Conservation (phyloP, 2,113 vertebrate genomes). For the Thalassarche chlororhynchos region DNA sequence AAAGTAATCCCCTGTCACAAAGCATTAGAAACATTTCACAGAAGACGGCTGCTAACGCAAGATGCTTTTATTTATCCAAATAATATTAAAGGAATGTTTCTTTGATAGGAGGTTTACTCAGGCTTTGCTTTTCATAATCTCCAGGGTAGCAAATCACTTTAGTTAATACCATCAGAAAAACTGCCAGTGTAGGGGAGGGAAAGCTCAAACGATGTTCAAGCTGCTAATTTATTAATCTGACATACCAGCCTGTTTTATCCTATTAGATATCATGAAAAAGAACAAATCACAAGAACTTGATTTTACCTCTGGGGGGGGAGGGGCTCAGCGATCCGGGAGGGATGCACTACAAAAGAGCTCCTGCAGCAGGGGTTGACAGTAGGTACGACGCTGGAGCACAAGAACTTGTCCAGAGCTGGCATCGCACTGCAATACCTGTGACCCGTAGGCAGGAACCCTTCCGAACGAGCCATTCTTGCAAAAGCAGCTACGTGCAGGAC, state of each 20-base stretch:
- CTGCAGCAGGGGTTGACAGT: neutral
- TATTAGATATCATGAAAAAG: neutral
- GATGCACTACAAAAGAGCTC: neutral
- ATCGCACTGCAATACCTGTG: conserved; percentile 57
- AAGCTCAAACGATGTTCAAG: neutral
- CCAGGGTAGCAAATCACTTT: neutral
- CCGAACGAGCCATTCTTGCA: neutral
- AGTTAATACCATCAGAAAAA: neutral
- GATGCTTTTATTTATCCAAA: neutral
- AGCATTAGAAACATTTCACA: neutral
- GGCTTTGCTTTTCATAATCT: neutral
- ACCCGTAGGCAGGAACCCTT: neutral
- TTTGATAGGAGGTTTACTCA: neutral
- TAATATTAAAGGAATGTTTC: neutral
- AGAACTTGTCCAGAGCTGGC: neutral
- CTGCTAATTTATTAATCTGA: neutral
- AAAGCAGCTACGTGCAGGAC: conserved; percentile 24
- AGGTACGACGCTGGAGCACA: neutral
- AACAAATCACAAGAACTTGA: neutral
- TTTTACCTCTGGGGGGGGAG: conserved; percentile 50
- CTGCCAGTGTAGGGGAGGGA: neutral
- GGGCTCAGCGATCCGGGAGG: neutral
- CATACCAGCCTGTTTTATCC: neutral
- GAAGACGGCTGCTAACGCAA: neutral
- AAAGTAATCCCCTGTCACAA: conserved; percentile 3